Evolutionary conservation across 2,797 vertebrate genomes (phyloP), one percentile per base, ranked within the genome.

Genomic region (Orientallactaga sibirica): DNA sequence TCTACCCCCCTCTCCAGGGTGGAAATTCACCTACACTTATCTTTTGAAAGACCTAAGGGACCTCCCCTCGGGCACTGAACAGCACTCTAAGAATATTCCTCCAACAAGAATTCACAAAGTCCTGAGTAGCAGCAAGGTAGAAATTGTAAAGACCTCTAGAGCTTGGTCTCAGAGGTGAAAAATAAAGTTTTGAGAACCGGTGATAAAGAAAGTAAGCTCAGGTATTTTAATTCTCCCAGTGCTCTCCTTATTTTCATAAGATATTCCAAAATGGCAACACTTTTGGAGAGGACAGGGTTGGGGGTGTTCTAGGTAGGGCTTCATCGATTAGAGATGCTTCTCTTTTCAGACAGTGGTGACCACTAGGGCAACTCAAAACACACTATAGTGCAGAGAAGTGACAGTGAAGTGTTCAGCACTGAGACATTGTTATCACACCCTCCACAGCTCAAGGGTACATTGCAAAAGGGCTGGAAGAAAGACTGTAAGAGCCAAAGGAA

Each of bases 21-120:
- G 33, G 89, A 97, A 95, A 95, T 87, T 94, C 81, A 87, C 77
- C 91, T 91, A 86, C 84, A 94, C 48, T 94, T 70, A 15, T 91
- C 91, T 93, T 91, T 96, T 92, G 67, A 90, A 94, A 96, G 94
- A 67, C 85, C 74, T 70, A 4, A 92, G 92, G 66, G 87, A 85
- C 77, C 73, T 96, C 91, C 78, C n/a, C 78, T 87, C 48, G 90
- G 87, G 87, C 77, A 92, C 81, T 76, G 81, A 93, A 80, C 18
- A 61, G 61, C 61, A 75, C 24, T 22, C 81, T 95, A 95, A 95
- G 62, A 95, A 95, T 91, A 95, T 52, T 61, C 27, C 66, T 87
- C 43, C 20, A 62, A 19, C 1, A 52, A 79, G 90, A 73, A 41
- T 11, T 41, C 52, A 87, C 64, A 79, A 95, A 92, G 76, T 74